phyloP scores from a whole-genome alignment of 2,113 vertebrate genomes.

The Physeter macrocephalus region DNA sequence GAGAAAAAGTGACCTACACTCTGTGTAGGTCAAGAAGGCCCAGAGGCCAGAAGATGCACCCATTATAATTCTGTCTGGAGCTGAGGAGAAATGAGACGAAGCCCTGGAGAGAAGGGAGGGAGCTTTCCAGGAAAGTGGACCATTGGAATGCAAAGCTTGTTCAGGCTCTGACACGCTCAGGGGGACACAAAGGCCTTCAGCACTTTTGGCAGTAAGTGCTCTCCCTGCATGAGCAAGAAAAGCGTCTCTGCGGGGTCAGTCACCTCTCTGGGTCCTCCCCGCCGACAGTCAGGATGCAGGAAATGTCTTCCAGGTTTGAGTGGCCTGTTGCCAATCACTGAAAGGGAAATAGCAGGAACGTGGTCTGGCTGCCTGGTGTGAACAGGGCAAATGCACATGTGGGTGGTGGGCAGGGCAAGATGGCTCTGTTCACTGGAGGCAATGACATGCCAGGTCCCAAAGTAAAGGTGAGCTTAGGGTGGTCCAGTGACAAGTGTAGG shows the following conservation, averaged over 20 bases:
- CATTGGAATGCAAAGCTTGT: background rate
- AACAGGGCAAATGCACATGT: background rate
- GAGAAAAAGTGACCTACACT: background rate
- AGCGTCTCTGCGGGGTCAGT: background rate
- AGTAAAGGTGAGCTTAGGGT: background rate
- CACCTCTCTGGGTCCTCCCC: background rate
- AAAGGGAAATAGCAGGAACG: background rate
- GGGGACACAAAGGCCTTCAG: slow-evolving; percentile 28
- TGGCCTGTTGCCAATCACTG: background rate
- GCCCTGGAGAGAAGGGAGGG: background rate
- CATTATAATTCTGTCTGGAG: background rate
- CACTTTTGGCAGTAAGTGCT: background rate
- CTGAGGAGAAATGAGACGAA: background rate
- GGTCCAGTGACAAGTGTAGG: too few species aligned
- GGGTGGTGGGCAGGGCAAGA: background rate
- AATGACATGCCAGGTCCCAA: background rate
- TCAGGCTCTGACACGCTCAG: background rate
- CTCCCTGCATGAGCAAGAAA: background rate
- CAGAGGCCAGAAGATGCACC: background rate
- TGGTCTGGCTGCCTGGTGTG: background rate
- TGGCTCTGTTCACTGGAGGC: background rate
- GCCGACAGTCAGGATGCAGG: background rate
- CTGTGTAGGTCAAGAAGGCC: background rate
- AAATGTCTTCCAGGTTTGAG: background rate
- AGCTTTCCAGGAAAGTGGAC: slow-evolving; percentile 53